Evolutionary conservation across 2,888 invertebrate genomes (phyloP), one percentile per base, ranked within the genome.

Genomic region (Tridacna gigas): DNA sequence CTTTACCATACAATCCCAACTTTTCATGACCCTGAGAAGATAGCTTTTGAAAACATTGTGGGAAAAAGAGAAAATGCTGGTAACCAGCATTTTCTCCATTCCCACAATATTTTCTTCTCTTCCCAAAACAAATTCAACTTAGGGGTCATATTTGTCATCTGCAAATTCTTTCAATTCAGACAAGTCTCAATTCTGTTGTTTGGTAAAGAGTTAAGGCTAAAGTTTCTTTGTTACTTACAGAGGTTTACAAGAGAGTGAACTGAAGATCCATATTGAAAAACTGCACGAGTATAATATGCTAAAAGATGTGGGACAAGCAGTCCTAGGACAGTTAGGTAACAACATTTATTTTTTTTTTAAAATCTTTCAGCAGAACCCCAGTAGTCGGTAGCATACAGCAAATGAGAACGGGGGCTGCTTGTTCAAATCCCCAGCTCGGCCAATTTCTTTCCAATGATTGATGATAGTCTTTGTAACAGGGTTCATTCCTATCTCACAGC

Each of bases 241-340:
- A 45, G 94, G 94, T 22, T 88, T 84, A 45, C 80, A 86, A 26
- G 90, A 90, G 37, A 89, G 86, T 25, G 93, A 94, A 77, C 86
- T 94, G 22, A 86, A 91, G 45, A 71, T 77, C 11, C 93, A 93
- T 82, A 94, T 94, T 22, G 88, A 89, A 60, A 93, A 93, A 81
- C 84, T 94, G 25, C 94, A 94, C 71, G 92, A 93, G 37, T 94
- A 94, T 86, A 94, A 94, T 82, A 93, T 94, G 67, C 90, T 94
- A 20, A 94, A 94, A 71, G 94, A 94, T 84, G 84, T 90, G 5
- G 94, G 91, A 12, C 94, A 93, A 82, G 90, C 93, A 89, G 80
- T 94, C 9, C 84, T 94, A 0, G 94, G 94, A 9, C 88, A 91
- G 83, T 85, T 94, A 82, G 94, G 94, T 94, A 82, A 82, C 5